Evolutionary conservation across 2,888 invertebrate genomes (phyloP).

Genomic region (Neocrepidodera transversa): DNA sequence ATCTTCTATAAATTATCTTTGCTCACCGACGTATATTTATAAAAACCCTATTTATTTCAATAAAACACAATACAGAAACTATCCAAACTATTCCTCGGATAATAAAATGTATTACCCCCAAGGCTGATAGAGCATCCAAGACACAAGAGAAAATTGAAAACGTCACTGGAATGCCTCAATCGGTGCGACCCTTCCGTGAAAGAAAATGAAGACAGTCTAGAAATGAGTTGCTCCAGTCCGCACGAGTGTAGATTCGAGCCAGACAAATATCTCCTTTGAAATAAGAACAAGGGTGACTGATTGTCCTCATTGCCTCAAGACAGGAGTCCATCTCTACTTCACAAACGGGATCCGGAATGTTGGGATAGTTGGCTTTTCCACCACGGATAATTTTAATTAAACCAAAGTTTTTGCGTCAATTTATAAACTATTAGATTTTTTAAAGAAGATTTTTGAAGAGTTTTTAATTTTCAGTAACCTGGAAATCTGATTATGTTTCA

Average conservation of each 20-base stretch:
- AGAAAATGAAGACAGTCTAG: constrained; percentile 49
- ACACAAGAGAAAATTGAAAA: neutral
- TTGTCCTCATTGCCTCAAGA: constrained; percentile 60
- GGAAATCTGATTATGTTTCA: too few species aligned
- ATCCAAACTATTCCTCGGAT: too few species aligned
- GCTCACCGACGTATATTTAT: too few species aligned
- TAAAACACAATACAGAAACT: too few species aligned
- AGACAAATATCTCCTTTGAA: constrained; percentile 57
- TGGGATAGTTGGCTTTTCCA: constrained; percentile 43
- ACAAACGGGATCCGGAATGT: constrained; percentile 51
- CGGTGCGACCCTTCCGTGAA: constrained; percentile 22
- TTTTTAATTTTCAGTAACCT: too few species aligned
- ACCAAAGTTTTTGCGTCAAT: too few species aligned
- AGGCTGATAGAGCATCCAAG: too few species aligned
- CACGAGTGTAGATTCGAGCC: constrained; percentile 51
- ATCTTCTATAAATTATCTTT: too few species aligned
- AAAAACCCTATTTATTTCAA: too few species aligned
- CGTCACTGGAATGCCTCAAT: neutral
- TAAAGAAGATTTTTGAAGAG: too few species aligned
- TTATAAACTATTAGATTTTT: too few species aligned
- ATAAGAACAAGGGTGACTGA: constrained; percentile 59
- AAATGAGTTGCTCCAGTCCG: constrained; percentile 52
- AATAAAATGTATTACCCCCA: too few species aligned
- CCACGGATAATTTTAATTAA: constrained; percentile 40
- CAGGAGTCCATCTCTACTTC: constrained; percentile 56